Evolutionary conservation across 2,113 vertebrate genomes (phyloP).

Genomic region (Gasterosteus nipponicus): DNA sequence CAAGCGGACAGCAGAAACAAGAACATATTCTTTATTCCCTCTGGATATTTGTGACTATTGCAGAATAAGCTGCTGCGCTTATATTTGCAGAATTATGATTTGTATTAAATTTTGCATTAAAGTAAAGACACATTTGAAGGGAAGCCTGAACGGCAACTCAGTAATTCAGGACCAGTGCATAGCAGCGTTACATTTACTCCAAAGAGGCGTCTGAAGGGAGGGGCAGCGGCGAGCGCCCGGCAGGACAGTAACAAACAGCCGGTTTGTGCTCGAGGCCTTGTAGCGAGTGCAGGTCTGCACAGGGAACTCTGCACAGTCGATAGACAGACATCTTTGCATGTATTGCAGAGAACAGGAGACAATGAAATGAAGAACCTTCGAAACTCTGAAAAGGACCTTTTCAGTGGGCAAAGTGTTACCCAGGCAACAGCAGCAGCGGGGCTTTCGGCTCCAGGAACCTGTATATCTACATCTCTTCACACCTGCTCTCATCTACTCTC

Average conservation of each 20-base stretch:
- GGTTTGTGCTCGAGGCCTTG: background rate
- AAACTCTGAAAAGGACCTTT: constrained; percentile 51
- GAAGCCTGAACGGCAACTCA: constrained; percentile 42
- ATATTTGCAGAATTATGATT: constrained; percentile 36
- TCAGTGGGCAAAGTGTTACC: constrained; percentile 62
- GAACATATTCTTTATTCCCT: background rate
- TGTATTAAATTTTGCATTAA: constrained; percentile 40
- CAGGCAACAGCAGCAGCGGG: constrained; percentile 65
- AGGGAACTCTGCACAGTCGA: constrained; percentile 3
- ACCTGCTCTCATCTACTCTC: background rate
- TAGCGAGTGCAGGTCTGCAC: constrained; percentile 3
- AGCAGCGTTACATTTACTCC: constrained; percentile 44
- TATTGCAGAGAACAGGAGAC: constrained; percentile 23
- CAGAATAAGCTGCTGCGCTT: constrained; percentile 6
- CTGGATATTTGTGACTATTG: constrained; percentile 10
- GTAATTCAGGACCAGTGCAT: constrained; percentile 50
- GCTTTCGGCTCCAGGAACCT: constrained; percentile 26
- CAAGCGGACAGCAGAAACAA: background rate
- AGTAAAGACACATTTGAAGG: constrained; percentile 16
- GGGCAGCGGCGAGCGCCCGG: constrained; percentile 7
- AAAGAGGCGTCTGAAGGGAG: constrained; percentile 22
- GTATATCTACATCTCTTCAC: constrained; percentile 7
- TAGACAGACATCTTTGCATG: constrained; percentile 14
- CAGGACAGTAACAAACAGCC: background rate
- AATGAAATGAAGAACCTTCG: constrained; percentile 61